Evolutionary conservation across 2,888 invertebrate species (phyloP).

Genomic region (Andrena haemorrhoa): DNA sequence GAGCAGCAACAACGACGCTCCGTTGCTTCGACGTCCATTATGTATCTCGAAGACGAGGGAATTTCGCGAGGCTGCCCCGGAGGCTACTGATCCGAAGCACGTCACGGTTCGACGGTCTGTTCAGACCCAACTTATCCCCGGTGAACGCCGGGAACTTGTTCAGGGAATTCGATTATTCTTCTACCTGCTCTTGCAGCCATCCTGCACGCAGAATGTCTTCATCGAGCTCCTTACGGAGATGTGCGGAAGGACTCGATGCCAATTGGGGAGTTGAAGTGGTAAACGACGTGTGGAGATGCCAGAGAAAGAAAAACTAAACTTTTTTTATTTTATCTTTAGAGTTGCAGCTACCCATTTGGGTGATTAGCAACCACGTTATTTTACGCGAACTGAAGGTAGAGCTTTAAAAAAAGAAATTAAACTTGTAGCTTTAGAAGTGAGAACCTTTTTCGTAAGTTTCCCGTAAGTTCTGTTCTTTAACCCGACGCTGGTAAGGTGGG

Average conservation of each 20-base stretch:
- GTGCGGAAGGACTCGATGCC: not conserved
- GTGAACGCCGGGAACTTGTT: conserved; percentile 1
- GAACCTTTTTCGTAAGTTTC: too few relatives aligned
- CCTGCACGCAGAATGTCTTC: not conserved
- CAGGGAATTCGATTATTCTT: conserved; percentile 23
- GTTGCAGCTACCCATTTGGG: too few relatives aligned
- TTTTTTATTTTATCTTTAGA: too few relatives aligned
- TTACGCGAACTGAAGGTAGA: too few relatives aligned
- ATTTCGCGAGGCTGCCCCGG: conserved; percentile 56
- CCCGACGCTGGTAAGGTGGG: too few relatives aligned
- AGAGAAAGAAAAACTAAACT: too few relatives aligned
- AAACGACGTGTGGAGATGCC: too few relatives aligned
- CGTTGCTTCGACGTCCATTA: conserved; percentile 57
- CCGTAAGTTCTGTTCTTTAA: too few relatives aligned
- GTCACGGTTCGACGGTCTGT: conserved; percentile 60
- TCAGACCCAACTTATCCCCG: conserved; percentile 27
- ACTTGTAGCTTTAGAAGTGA: too few relatives aligned
- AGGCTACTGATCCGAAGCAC: conserved; percentile 56
- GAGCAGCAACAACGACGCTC: conserved; percentile 46
- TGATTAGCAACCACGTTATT: too few relatives aligned
- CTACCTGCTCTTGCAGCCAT: not conserved
- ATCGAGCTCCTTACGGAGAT: conserved; percentile 3
- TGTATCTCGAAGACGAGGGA: conserved; percentile 59
- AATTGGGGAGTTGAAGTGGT: not conserved
- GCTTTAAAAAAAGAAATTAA: too few relatives aligned